These are phyloP conservation scores for Pelodytes ibericus DNA, from an alignment of 2,797 vertebrate genomes.

Conservation along the genomic window DNA sequence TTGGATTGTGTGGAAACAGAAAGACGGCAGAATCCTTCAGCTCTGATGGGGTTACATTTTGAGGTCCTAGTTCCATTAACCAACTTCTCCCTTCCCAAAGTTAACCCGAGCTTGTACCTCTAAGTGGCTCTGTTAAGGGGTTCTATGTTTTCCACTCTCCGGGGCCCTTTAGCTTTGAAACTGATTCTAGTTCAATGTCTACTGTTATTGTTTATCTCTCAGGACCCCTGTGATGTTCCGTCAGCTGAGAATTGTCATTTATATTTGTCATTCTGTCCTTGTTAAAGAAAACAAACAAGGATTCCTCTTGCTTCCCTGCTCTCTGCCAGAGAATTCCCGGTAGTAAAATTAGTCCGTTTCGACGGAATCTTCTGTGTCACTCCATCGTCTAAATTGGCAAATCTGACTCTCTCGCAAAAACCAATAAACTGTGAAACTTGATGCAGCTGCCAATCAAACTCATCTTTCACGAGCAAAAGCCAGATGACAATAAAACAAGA, in stretches of 20 bases:
- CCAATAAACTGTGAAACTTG: conserved; percentile 94
- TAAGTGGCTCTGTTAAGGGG: conserved; percentile 21
- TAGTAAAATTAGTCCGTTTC: conserved; percentile 93
- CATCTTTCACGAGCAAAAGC: conserved; percentile 81
- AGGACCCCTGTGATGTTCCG: conserved; percentile 85
- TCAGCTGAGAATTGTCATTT: conserved; percentile 85
- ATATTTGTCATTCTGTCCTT: conserved; percentile 93
- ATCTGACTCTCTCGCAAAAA: conserved; percentile 89
- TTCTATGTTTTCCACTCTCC: conserved; percentile 13
- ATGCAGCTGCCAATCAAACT: conserved; percentile 90
- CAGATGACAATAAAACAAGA: conserved; percentile 86
- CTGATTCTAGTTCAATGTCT: conserved; percentile 85
- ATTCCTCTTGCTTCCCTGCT: conserved; percentile 75
- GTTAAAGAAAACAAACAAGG: conserved; percentile 83
- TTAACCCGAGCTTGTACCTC: not conserved
- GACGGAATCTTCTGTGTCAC: conserved; percentile 95
- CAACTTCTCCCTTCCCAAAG: too few relatives aligned
- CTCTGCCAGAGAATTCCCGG: conserved; percentile 88
- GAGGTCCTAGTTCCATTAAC: too few relatives aligned
- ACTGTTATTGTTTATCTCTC: conserved; percentile 86
- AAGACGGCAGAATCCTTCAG: too few relatives aligned
- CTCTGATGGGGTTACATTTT: too few relatives aligned
- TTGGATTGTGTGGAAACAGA: too few relatives aligned
- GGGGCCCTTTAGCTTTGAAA: conserved; percentile 62
- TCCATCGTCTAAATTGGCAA: conserved; percentile 94